Conservation (phyloP, 2,113 vertebrate genomes). For the Gasterosteus aculeatus region DNA sequence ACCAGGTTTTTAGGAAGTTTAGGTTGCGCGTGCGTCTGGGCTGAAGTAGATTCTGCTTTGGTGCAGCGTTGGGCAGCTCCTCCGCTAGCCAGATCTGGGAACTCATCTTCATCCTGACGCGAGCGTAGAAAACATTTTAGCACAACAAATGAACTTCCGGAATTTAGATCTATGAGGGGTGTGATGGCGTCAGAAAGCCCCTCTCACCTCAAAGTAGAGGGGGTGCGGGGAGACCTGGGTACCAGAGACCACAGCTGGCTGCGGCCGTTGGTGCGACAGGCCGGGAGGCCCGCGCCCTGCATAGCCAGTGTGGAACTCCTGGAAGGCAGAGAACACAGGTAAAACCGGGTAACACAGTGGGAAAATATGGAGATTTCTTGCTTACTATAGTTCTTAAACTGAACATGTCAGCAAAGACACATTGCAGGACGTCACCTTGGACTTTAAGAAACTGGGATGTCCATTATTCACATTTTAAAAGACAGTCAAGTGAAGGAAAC, state of each 20-base stretch:
- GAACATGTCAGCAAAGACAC: not conserved
- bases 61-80: slow-evolving; percentile 73
- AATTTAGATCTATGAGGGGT: no score
- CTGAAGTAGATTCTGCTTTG: slow-evolving; percentile 84
- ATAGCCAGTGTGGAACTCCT: slow-evolving; percentile 73
- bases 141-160: not conserved
- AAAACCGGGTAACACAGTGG: not conserved
- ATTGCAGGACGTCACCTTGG: not conserved
- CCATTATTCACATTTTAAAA: not conserved
- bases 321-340: slow-evolving; percentile 6
- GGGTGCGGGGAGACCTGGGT: slow-evolving; percentile 85
- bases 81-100: slow-evolving; percentile 88
- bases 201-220: slow-evolving; percentile 92
- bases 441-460: not conserved
- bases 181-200: no score
- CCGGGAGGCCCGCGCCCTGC: slow-evolving; percentile 60
- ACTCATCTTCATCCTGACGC: slow-evolving; percentile 91
- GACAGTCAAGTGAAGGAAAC: not conserved
- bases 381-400: not conserved
- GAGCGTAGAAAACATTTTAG: slow-evolving; percentile 8
- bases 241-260: slow-evolving; percentile 78
- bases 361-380: not conserved
- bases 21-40: slow-evolving; percentile 85
- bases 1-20: slow-evolving; percentile 92
- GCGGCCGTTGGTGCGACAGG: slow-evolving; percentile 73